Percentiles rank a stretch among this genome's conserved stretches.
These are phyloP conservation scores for Lepidurus couesii DNA, from an alignment of 1,140 invertebrate species.

Conservation along the genomic window DNA sequence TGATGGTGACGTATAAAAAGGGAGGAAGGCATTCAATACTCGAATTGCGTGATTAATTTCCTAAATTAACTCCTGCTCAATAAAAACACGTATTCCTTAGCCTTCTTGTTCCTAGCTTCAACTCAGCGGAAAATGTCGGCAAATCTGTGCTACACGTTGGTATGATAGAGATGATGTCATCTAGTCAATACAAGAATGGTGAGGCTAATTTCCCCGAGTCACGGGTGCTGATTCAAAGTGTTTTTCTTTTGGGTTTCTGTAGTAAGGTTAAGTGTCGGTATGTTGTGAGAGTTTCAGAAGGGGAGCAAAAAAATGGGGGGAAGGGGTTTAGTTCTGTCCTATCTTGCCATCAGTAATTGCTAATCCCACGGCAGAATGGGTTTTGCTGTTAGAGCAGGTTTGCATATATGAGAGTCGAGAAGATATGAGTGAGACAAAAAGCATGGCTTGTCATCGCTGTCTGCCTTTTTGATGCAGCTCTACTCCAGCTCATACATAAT, in stretches of 20 bases:
- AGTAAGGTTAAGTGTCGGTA: no score
- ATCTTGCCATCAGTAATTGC: constrained; percentile 1
- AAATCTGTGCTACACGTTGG: neutral
- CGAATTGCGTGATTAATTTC: no score
- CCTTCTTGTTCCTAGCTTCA: no score
- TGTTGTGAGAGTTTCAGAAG: neutral
- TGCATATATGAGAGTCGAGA: neutral
- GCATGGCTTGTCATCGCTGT: constrained; percentile 20
- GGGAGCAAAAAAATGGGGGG: neutral
- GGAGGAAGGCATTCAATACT: no score
- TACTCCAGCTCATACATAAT: neutral
- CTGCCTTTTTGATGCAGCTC: neutral
- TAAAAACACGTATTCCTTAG: no score
- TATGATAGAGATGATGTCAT: neutral
- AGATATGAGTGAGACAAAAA: neutral
- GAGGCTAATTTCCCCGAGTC: neutral
- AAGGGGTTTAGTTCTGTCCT: neutral
- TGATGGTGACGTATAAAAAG: no score
- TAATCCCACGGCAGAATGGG: neutral
- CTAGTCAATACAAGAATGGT: neutral
- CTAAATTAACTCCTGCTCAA: no score
- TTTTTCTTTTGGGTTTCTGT: no score
- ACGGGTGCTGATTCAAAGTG: neutral
- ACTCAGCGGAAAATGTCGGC: no score
- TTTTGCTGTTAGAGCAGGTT: neutral